Percentiles rank a stretch among this genome's conserved stretches.
These are phyloP conservation scores for Cheilosia urbana DNA, from an alignment of 2,888 invertebrate species.

Conservation along the genomic window DNA sequence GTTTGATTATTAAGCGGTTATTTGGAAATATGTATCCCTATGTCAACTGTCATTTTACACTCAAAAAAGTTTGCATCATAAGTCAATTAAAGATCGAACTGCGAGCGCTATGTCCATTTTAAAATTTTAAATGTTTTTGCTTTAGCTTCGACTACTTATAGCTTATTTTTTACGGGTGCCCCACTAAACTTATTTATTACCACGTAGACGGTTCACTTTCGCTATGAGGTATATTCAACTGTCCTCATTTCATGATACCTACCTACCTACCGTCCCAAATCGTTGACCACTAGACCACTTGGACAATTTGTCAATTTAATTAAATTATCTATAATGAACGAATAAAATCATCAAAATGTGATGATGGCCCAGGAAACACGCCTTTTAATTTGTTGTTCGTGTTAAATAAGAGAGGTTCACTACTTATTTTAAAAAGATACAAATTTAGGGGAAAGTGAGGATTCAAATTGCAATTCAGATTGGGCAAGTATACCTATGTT, in stretches of 20 bases:
- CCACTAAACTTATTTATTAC: too few relatives aligned
- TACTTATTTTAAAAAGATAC: constrained; percentile 11
- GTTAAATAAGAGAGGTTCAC: neutral
- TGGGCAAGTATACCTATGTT: too few relatives aligned
- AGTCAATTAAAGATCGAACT: too few relatives aligned
- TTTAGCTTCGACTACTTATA: too few relatives aligned
- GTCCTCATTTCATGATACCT: neutral
- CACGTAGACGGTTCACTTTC: too few relatives aligned
- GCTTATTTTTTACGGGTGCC: too few relatives aligned
- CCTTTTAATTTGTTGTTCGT: constrained; percentile 7
- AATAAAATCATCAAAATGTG: constrained; percentile 15
- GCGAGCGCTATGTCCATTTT: too few relatives aligned
- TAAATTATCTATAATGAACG: constrained; percentile 30
- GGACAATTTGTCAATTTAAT: constrained; percentile 34
- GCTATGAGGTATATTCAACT: neutral
- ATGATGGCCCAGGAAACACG: neutral
- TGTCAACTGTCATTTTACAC: neutral
- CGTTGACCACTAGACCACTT: neutral
- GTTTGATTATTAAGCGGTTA: neutral
- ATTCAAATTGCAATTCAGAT: too few relatives aligned
- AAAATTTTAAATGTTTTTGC: too few relatives aligned
- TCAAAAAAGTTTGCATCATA: too few relatives aligned
- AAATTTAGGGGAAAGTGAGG: too few relatives aligned
- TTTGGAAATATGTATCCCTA: neutral
- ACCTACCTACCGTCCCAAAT: neutral